phyloP scores from a whole-genome alignment of 2,888 invertebrate genomes.

The Carcina quercana region DNA sequence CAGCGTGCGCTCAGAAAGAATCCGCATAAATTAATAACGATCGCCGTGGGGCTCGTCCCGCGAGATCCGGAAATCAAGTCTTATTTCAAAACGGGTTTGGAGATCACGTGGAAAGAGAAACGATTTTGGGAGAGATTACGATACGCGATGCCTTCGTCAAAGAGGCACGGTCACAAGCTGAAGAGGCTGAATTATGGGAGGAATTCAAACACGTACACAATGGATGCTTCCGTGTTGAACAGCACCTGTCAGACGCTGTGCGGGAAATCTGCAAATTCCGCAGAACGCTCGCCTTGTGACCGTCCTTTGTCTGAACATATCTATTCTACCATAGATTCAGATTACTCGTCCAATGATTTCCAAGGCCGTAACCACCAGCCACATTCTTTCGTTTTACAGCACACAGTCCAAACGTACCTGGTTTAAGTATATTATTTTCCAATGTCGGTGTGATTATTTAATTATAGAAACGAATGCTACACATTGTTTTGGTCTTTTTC shows the following conservation, averaged over 20 bases:
- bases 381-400: slow-evolving; percentile 63
- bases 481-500: too few relatives aligned
- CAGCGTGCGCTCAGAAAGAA: slow-evolving; percentile 90
- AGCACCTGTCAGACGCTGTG: slow-evolving; percentile 77
- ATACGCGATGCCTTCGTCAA: slow-evolving; percentile 90
- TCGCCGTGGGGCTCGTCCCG: slow-evolving; percentile 85
- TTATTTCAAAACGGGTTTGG: slow-evolving; percentile 90
- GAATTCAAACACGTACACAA: slow-evolving; percentile 90
- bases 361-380: slow-evolving; percentile 56
- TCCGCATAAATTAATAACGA: slow-evolving; percentile 89
- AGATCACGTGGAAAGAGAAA: slow-evolving; percentile 92
- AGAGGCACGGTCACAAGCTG: slow-evolving; percentile 74
- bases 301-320: slow-evolving; percentile 91
- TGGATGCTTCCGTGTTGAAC: slow-evolving; percentile 79
- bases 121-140: slow-evolving; percentile 96
- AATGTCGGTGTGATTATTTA: too few relatives aligned
- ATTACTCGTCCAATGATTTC: slow-evolving; percentile 81
- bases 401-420: slow-evolving; percentile 69
- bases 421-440: too few relatives aligned
- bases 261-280: slow-evolving; percentile 67
- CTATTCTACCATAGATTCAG: slow-evolving; percentile 92
- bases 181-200: slow-evolving; percentile 81
- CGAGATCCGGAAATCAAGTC: slow-evolving; percentile 91
- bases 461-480: too few relatives aligned
- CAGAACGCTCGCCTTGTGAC: slow-evolving; percentile 76